phyloP scores from a whole-genome alignment of 2,797 vertebrate species.

The Lepilemur ruficaudatus region DNA sequence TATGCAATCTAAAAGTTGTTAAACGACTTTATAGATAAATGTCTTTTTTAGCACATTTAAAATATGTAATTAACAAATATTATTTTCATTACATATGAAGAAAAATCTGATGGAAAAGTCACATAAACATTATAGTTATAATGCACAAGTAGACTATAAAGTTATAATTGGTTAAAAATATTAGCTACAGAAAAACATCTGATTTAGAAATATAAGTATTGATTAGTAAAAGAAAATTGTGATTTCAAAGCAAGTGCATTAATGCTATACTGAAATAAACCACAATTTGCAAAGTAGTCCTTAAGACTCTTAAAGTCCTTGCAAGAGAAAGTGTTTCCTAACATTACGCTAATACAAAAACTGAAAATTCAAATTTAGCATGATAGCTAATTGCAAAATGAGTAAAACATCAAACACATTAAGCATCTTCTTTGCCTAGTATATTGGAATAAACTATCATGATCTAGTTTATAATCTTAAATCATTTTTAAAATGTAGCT shows the following conservation, averaged over 20 bases:
- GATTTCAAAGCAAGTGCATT: conserved; percentile 21
- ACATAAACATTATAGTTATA: not conserved
- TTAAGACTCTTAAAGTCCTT: conserved; percentile 1
- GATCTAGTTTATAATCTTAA: conserved; percentile 9
- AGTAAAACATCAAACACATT: not conserved
- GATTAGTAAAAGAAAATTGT: not conserved
- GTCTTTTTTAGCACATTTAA: not conserved
- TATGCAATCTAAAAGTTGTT: not conserved
- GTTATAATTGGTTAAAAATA: not conserved
- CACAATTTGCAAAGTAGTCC: not conserved
- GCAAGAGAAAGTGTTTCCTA: not conserved
- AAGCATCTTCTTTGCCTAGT: not conserved
- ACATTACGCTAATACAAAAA: not conserved
- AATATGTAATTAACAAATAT: not conserved
- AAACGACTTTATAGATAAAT: not conserved
- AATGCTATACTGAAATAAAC: not conserved
- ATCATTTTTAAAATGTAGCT: not conserved
- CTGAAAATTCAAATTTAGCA: not conserved
- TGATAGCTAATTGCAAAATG: not conserved
- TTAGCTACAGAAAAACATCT: not conserved
- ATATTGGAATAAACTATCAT: not conserved
- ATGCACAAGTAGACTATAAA: not conserved
- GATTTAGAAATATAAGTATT: conserved; percentile 4
- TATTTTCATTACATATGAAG: not conserved
- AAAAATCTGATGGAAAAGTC: not conserved